A percentile compares a stretch with the other conserved stretches of the same genome.
phyloP scores from a whole-genome alignment of 2,113 vertebrate genomes.

The Platysteira castanea region DNA sequence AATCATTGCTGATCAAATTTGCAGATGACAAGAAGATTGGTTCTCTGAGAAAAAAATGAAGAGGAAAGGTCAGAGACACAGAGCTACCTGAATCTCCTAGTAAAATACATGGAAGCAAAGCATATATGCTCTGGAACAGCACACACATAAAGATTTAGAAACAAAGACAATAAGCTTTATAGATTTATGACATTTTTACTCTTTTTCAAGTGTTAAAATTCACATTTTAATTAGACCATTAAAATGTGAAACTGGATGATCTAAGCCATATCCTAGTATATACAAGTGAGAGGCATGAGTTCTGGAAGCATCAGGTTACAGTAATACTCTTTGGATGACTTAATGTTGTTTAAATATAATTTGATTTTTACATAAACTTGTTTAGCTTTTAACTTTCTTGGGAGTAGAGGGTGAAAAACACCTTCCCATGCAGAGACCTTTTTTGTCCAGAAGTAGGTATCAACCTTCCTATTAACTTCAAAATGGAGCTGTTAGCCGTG shows the following conservation, averaged over 20 bases:
- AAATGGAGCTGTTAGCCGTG: background rate
- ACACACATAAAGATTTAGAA: background rate
- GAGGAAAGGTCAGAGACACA: slow-evolving; percentile 14
- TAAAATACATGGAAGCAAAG: background rate
- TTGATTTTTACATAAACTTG: background rate
- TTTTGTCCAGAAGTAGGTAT: background rate
- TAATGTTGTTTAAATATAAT: background rate
- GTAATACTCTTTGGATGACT: background rate
- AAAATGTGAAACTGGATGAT: background rate
- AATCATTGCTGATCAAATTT: slow-evolving; percentile 29
- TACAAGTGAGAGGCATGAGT: background rate
- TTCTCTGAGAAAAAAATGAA: slow-evolving; percentile 20
- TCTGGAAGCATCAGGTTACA: background rate
- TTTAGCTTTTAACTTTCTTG: background rate
- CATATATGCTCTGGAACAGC: background rate
- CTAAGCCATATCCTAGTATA: background rate
- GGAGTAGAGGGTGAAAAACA: background rate
- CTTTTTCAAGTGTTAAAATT: background rate
- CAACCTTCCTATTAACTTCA: background rate
- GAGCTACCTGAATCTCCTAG: background rate
- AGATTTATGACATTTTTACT: background rate
- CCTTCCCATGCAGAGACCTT: background rate
- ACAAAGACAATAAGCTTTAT: background rate
- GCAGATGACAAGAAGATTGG: slow-evolving; percentile 36
- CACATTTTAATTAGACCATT: background rate